phyloP scores from a whole-genome alignment of 2,113 vertebrate genomes.

The Riparia riparia region DNA sequence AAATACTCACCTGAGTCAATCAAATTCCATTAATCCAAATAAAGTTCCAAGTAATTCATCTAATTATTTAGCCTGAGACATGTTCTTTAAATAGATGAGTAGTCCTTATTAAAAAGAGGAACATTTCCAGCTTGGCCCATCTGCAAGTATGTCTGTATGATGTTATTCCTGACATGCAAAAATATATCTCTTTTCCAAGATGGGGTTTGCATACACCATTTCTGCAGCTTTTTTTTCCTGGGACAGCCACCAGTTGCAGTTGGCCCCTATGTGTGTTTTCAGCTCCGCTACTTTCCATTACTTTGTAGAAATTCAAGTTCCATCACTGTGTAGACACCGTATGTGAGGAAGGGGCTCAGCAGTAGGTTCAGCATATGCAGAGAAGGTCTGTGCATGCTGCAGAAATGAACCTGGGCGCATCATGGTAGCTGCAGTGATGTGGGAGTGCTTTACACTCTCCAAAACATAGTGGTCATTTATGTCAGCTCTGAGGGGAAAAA shows the following conservation, averaged over 20 bases:
- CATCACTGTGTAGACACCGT: not conserved
- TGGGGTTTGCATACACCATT: not conserved
- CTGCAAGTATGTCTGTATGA: not conserved
- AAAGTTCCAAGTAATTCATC: not conserved
- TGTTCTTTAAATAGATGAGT: not conserved
- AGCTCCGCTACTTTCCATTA: not conserved
- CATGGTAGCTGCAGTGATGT: not conserved
- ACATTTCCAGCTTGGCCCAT: not conserved
- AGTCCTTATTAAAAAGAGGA: slow-evolving; percentile 16
- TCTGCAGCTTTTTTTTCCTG: not conserved
- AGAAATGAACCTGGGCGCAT: not conserved
- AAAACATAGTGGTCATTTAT: not conserved
- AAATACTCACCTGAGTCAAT: not conserved
- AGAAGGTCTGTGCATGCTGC: not conserved
- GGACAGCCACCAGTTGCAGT: not conserved
- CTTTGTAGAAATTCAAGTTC: not conserved
- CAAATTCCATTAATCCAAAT: not conserved
- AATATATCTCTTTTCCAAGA: not conserved
- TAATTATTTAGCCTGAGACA: slow-evolving; percentile 2
- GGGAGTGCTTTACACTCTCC: not conserved
- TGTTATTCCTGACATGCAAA: not conserved
- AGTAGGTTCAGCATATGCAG: not conserved
- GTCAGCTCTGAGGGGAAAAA: not conserved
- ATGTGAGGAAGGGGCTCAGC: not conserved
- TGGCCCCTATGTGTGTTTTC: not conserved